phyloP scores from a whole-genome alignment of 2,888 invertebrate species.

The Thera obeliscata region DNA sequence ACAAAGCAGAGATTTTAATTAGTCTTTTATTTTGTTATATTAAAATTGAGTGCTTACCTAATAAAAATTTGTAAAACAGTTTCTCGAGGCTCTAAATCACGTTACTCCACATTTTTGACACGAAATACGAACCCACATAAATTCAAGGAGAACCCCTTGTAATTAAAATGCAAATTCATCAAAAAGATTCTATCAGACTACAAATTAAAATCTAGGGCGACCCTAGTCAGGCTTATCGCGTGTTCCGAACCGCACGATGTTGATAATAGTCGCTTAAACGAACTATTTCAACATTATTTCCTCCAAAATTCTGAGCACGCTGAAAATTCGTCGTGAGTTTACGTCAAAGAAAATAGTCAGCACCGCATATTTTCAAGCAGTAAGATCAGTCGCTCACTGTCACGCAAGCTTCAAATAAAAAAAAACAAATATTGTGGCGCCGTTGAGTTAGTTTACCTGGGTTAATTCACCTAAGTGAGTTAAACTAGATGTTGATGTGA shows the following conservation, averaged over 20 bases:
- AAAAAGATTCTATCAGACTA: slow-evolving; percentile 44
- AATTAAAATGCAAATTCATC: slow-evolving; percentile 44
- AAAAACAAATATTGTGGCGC: too few relatives aligned
- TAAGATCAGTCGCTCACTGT: neutral
- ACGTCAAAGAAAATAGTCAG: slow-evolving; percentile 71
- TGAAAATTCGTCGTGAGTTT: slow-evolving; percentile 67
- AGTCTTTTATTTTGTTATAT: too few relatives aligned
- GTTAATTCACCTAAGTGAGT: too few relatives aligned
- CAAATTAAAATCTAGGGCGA: slow-evolving; percentile 41
- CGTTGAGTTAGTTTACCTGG: too few relatives aligned
- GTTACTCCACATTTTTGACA: slow-evolving; percentile 16
- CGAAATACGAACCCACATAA: slow-evolving; percentile 25
- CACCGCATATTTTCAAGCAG: slow-evolving; percentile 8
- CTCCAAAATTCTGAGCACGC: slow-evolving; percentile 67
- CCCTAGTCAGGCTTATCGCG: slow-evolving; percentile 43
- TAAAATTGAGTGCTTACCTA: too few relatives aligned
- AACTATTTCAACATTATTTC: slow-evolving; percentile 74
- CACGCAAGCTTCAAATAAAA: too few relatives aligned
- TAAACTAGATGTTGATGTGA: too few relatives aligned
- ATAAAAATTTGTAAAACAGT: neutral
- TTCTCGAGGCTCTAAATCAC: slow-evolving; percentile 9
- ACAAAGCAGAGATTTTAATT: too few relatives aligned
- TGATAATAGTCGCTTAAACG: slow-evolving; percentile 56
- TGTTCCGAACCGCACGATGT: slow-evolving; percentile 45
- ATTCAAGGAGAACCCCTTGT: slow-evolving; percentile 25